Evolutionary conservation across 2,797 vertebrate species (phyloP).

Genomic region (Pseudochirops corinnae): DNA sequence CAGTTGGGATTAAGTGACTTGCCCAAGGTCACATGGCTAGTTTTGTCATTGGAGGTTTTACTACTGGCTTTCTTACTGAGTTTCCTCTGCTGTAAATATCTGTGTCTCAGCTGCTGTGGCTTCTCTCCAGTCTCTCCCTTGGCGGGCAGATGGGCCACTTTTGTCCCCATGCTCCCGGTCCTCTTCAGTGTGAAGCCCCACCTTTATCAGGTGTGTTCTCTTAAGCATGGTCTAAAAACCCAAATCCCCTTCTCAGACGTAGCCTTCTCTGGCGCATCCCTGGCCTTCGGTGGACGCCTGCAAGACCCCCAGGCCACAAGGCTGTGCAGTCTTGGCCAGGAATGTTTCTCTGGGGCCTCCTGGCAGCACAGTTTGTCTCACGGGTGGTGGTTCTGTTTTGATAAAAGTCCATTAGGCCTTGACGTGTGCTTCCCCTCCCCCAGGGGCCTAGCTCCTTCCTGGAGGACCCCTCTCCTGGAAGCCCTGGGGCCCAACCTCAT

Average conservation of each 20-base stretch:
- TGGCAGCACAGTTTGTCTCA: too few relatives aligned
- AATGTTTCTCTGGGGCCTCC: too few relatives aligned
- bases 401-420: background rate
- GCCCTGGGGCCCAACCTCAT: too few relatives aligned
- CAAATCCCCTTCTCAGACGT: background rate
- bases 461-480: too few relatives aligned
- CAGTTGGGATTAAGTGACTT: too few relatives aligned
- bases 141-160: background rate
- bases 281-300: rapidly evolving
- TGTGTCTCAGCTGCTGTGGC: background rate
- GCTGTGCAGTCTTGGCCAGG: too few relatives aligned
- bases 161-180: too few relatives aligned
- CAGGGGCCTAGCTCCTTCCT: too few relatives aligned
- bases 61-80: background rate
- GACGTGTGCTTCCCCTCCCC: background rate
- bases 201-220: background rate
- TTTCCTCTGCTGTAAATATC: too few relatives aligned
- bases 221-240: background rate
- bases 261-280: background rate
- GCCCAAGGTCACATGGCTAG: too few relatives aligned
- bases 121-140: background rate
- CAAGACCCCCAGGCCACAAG: background rate
- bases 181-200: too few relatives aligned
- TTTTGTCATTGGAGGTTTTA: too few relatives aligned
- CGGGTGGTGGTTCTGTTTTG: background rate